A percentile compares a stretch with the other conserved stretches of the same genome.
phyloP scores from a whole-genome alignment of 2,113 vertebrate genomes.

The Epinephelus lanceolatus region DNA sequence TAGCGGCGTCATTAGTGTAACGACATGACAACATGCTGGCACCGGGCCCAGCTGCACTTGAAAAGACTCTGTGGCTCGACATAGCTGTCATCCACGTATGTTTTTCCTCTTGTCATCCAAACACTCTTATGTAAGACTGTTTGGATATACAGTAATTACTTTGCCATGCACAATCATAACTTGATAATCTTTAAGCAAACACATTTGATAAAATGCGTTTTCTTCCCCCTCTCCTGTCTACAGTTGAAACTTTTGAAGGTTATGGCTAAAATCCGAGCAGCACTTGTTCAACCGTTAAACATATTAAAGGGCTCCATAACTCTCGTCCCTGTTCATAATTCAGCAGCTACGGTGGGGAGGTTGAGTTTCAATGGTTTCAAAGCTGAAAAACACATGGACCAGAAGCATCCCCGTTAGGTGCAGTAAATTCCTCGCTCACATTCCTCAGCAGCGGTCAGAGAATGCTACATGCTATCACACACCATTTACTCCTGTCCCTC shows the following conservation, averaged over 20 bases:
- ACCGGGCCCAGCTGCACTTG: slow-evolving; percentile 24
- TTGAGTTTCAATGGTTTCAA: slow-evolving; percentile 50
- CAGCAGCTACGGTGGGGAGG: slow-evolving; percentile 41
- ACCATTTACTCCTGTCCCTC: slow-evolving; percentile 77
- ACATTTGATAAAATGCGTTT: slow-evolving; percentile 31
- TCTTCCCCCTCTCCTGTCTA: slow-evolving; percentile 6
- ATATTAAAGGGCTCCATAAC: slow-evolving; percentile 49
- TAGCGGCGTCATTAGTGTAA: slow-evolving; percentile 39
- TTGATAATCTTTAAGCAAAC: slow-evolving; percentile 45
- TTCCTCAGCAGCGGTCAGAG: slow-evolving; percentile 73
- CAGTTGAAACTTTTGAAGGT: slow-evolving; percentile 23
- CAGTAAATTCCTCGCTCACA: slow-evolving; percentile 79
- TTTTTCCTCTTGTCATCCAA: slow-evolving; percentile 44
- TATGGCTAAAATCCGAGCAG: slow-evolving; percentile 36
- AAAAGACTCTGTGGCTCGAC: slow-evolving; percentile 6
- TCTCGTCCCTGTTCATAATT: slow-evolving; percentile 47
- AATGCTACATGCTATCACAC: slow-evolving; percentile 77
- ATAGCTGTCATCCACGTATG: slow-evolving; percentile 21
- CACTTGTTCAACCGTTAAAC: slow-evolving; percentile 58
- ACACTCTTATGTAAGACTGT: slow-evolving; percentile 51
- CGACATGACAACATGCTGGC: slow-evolving; percentile 58
- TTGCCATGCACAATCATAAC: slow-evolving; percentile 43
- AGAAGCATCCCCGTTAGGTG: slow-evolving; percentile 75
- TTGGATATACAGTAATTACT: slow-evolving; percentile 46
- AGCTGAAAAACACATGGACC: slow-evolving; percentile 79